Percentiles rank a stretch among this genome's conserved stretches.
These are phyloP conservation scores for Anas bernieri DNA, from an alignment of 2,797 vertebrate species.

Conservation along the genomic window DNA sequence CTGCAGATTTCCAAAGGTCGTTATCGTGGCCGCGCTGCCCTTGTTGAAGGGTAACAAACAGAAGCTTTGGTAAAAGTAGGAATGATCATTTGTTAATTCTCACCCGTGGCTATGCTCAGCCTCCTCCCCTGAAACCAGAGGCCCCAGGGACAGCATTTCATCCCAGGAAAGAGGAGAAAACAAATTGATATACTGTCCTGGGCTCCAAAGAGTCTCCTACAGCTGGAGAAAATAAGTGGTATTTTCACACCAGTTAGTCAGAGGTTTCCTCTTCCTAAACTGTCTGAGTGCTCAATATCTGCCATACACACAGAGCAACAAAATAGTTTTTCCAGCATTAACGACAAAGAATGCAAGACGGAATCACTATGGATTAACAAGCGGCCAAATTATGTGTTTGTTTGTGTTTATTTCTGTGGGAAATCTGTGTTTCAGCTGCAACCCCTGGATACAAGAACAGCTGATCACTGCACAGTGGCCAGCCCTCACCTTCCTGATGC, in stretches of 20 bases:
- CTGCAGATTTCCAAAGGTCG: constrained; percentile 26
- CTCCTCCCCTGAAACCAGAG: neutral
- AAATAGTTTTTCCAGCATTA: constrained; percentile 26
- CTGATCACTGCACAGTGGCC: neutral
- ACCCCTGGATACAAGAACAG: neutral
- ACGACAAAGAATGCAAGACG: constrained; percentile 30
- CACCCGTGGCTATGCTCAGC: neutral
- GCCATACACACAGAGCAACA: neutral
- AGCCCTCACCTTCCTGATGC: neutral
- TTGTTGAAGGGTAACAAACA: neutral
- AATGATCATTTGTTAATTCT: neutral
- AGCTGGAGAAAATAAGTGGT: constrained; percentile 3
- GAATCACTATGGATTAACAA: neutral
- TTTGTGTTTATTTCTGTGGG: neutral
- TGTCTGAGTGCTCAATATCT: neutral
- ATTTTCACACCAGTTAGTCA: constrained; percentile 24
- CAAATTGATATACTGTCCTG: neutral
- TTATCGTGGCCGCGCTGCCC: neutral
- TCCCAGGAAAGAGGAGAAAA: neutral
- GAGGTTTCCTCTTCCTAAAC: constrained; percentile 5
- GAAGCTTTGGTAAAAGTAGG: neutral
- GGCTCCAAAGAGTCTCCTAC: neutral
- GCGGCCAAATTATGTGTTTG: neutral
- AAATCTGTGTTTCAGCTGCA: constrained; percentile 15
- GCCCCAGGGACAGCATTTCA: neutral